Evolutionary conservation across 2,797 vertebrate genomes (phyloP), one percentile per base, ranked within the genome.

Genomic region (Pelodytes ibericus): DNA sequence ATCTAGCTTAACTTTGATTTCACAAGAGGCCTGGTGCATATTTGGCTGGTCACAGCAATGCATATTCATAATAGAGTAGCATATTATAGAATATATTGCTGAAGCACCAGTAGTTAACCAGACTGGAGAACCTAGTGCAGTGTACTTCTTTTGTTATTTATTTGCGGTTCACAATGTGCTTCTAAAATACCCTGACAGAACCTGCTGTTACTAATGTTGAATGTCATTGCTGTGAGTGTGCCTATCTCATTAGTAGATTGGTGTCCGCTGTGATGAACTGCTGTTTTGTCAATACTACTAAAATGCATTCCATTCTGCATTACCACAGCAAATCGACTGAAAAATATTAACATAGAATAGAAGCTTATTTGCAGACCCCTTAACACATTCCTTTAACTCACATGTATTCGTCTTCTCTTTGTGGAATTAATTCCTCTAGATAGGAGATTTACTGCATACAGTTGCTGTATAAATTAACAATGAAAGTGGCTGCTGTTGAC

Each of bases 261-360:
- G 33, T 33, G 22, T 64, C 67, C 65, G 68, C 75, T 77, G 75
- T 15, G 75, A 77, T 30, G 25, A 44, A 77, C 75, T 65, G 75
- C 75, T 77, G 75, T 30, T 77, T 58, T 71, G 75, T 77, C 75
- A 71, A 77, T 65, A 63, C 29, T n/a, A 65, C 49, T 18, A 58
- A 57, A 64, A 36, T 11, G 53, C 67, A 62, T 10, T 2, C 18
- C 61, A 57, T 26, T 70, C 39, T 59, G 59, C 53, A 63, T 41
- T 76, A 2, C 31, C 27, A 49, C 33, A 33, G 20, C 25, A 59
- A 24, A 18, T n/a, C n/a, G n/a, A n/a, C n/a, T n/a, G n/a, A n/a
- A n/a, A n/a, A n/a, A n/a, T n/a, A n/a, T n/a, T n/a, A n/a, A n/a
- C n/a, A n/a, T n/a, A n/a, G n/a, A n/a, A n/a, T n/a, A n/a, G n/a